phyloP scores from a whole-genome alignment of 2,888 invertebrate genomes.

The Xestia rhomboidea region DNA sequence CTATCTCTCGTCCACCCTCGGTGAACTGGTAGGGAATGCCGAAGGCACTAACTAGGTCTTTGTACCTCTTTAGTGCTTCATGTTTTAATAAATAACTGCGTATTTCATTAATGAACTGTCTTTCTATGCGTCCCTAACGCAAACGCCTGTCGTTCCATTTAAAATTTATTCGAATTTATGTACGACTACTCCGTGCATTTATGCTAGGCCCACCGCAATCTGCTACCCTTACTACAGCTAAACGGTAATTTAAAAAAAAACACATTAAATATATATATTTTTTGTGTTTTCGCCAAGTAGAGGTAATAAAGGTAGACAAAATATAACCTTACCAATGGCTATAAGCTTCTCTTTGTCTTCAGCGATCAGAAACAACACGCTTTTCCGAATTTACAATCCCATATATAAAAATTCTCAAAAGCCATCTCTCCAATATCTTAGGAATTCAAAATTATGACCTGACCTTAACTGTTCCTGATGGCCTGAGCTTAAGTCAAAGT shows the following conservation, averaged over 20 bases:
- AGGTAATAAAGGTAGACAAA: not conserved
- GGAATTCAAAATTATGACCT: slow-evolving; percentile 13
- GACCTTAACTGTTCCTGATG: slow-evolving; percentile 42
- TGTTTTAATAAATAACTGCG: not conserved
- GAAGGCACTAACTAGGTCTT: not conserved
- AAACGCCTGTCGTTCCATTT: not conserved
- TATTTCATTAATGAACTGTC: not conserved
- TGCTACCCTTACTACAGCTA: not conserved
- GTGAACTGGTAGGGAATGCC: not conserved
- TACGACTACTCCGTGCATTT: not conserved
- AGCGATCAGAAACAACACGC: not conserved
- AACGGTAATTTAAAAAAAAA: not conserved
- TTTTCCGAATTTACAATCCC: not conserved
- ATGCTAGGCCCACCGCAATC: not conserved
- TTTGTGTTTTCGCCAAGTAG: not conserved
- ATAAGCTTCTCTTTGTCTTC: not conserved
- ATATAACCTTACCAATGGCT: not conserved
- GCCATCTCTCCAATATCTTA: slow-evolving; percentile 10
- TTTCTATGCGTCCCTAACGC: not conserved
- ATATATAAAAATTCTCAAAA: not conserved
- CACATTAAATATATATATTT: not conserved
- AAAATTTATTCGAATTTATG: not conserved
- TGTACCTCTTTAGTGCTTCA: not conserved
- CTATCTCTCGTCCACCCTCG: not conserved
- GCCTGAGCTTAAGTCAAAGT: slow-evolving; percentile 36